Evolutionary conservation across 2,888 invertebrate species (phyloP), one percentile per base, ranked within the genome.

Genomic region (Cynaeus angustus): DNA sequence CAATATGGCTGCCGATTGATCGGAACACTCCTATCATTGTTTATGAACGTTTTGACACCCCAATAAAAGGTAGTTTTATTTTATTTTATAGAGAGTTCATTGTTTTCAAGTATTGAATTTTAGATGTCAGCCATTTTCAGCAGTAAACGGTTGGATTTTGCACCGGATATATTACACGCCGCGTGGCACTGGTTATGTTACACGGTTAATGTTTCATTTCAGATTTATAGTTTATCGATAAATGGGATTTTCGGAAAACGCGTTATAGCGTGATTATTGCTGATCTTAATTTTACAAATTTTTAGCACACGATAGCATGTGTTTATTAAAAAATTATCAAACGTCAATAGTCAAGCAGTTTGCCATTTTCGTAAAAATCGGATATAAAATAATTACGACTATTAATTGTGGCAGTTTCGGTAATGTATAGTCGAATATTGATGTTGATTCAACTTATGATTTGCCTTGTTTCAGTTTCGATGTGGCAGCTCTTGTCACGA

Each of bases 11-110:
- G n/a, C 62, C 68, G 68, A 73, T 74, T 73, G 73, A 73, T 73
- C 73, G 66, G 69, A 62, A 68, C 78, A 75, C 75, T 76, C 74
- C 78, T 77, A 78, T 79, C 77, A 78, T 77, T 79, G 78, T 78
- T 80, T 78, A 79, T 78, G 78, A 76, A 76, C 75, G 75, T 74
- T 78, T 77, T 78, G 78, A 78, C 78, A 77, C 74, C 73, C 77
- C 73, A 73, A 70, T 74, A 75, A 65, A 69, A 71, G 62, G 55
- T 66, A 55, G 61, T 61, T 59, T 43, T 53, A 53, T 70, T 70
- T 62, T 64, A 64, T 68, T 68, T 68, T 68, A 68, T 64, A 62
- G 55, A 68, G 68, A 68, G 68, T 64, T 68, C 64, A 68, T 68
- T 68, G 68, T 68, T 62, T 68, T 64, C 68, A 48, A 46, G 67